Evolutionary conservation across 1,140 invertebrate genomes (phyloP), one percentile per base, ranked within the genome.

Genomic region (Papilio helenus): DNA sequence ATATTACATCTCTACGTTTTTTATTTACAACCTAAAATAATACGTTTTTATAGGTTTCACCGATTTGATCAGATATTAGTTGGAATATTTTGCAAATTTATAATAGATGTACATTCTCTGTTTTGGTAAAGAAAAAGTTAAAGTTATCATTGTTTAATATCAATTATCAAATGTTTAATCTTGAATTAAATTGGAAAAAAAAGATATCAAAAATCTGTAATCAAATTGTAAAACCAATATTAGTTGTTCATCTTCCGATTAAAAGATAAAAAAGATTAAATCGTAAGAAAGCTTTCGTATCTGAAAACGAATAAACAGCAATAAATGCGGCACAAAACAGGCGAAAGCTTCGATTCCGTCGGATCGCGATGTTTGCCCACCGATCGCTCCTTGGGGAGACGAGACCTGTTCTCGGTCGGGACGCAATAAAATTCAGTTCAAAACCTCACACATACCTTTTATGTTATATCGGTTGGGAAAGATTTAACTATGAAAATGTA

Each of bases 341-440:
- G 79, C 77, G 80, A 82, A 82, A 83, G 83, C 83, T 80, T 80
- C 82, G 82, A 86, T 88, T 84, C 83, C 80, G 87, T 82, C 87
- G 86, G 82, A 90, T 88, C 85, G 84, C 87, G 82, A 85, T 92
- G 90, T 92, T 92, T 92, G 85, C 89, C 85, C 83, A 89, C 87
- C 84, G 88, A 90, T 90, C 85, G 90, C 90, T 90, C 89, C 90
- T 86, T 76, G 79, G 89, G 90, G 91, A 90, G 51, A 55, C 85
- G 85, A 79, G 77, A 85, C 81, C 83, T 82, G 83, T 87, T 84
- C 83, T 85, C 82, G 80, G 86, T 86, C 84, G 82, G 84, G 82
- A 86, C 85, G 85, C 87, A 87, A 88, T 87, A 87, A 88, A 89
- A 88, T 87, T 82, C 84, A 84, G 49, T 76, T 58, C 49, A 58